Base-by-base conservation (phyloP, 2,888 invertebrate species). In the Stictocephala bisonia region DNA sequence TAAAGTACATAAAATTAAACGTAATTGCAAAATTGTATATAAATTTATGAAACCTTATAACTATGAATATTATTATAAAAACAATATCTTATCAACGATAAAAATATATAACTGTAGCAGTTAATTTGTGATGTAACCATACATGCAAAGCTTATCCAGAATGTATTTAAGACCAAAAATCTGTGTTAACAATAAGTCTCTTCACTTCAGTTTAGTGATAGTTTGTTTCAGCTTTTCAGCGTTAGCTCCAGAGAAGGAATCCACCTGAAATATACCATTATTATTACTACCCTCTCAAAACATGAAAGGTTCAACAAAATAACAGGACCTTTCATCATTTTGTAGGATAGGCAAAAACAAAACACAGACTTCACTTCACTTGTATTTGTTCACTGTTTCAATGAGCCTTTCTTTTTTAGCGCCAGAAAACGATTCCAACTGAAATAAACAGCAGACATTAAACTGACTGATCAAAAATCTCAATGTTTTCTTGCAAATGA, bases 241-340 rank as follows among this genome's bases (percentile, higher is more conserved):
- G 82, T 93, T 94, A 31, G 94, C 94, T 18, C 95, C 95, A 73
- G 92, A 90, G 85, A 95, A 93, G 78, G 88, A 87, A 9, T 90
- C 89, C 66, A 94, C 66, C 86, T 86, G 78, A 41, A 81, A 69
- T 60, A 40, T 9, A 22, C 40, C 40, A 60, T 4, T 60, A 2
- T 35, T 9, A 9, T 56, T 56, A 56, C 56, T 27, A 56, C 31
- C 56, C 51, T 51, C 26, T 15, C 56, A 29, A 56, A 13, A 11
- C 6, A 6, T 56, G 29, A 24, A 51, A 51, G 24, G 51, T n/a
- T n/a, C 26, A 13, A 24, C 51, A 3, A 3, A 3, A 11, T 26
- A 24, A 20, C n/a, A 2, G 51, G 51, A 48, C 48, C 18, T 48
- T 51, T 51, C 51, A 48, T 18, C 18, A 18, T 48, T 22, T 22